Conservation (phyloP, 2,797 vertebrate species). For the Ceryle rudis region DNA sequence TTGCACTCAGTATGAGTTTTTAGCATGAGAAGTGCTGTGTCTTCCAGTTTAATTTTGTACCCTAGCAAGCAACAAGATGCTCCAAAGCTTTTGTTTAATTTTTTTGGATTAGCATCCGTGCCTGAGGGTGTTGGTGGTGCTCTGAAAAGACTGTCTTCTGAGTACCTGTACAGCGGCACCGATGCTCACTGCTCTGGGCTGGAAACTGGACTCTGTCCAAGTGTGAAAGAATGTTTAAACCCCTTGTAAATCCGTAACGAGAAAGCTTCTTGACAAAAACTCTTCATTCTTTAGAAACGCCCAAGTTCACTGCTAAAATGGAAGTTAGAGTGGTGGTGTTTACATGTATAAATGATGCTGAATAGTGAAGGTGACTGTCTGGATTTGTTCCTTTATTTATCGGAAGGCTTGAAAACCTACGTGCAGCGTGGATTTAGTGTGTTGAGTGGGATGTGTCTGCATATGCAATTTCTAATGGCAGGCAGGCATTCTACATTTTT, state of each 20-base stretch:
- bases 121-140: neutral
- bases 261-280: neutral
- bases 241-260: neutral
- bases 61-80: neutral
- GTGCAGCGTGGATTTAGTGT: neutral
- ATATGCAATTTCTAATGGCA: neutral
- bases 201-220: neutral
- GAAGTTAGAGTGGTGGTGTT: neutral
- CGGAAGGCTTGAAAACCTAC: neutral
- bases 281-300: neutral
- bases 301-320: neutral
- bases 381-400: neutral
- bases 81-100: neutral
- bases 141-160: neutral
- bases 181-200: neutral
- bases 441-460: neutral
- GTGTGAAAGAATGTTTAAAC: neutral
- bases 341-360: neutral
- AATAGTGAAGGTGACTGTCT: neutral
- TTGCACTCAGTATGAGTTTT: neutral
- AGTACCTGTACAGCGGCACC: neutral
- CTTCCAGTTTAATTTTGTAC: neutral
- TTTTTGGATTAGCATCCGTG: neutral
- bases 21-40: neutral
- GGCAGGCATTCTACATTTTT: neutral